phyloP scores from a whole-genome alignment of 2,113 vertebrate species.

The Syngnathus floridae region DNA sequence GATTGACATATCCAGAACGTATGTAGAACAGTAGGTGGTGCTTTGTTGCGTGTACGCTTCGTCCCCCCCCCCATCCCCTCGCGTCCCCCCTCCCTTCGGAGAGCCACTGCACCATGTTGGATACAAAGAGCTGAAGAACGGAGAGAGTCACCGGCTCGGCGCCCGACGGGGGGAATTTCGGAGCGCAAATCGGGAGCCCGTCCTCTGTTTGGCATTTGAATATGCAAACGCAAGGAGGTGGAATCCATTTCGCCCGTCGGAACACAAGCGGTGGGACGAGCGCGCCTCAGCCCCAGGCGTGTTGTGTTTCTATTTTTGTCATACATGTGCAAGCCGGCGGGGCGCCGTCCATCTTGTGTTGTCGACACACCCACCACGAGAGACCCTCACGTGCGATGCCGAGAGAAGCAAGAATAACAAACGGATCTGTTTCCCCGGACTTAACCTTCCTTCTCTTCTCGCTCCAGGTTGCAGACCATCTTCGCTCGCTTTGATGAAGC shows the following conservation, averaged over 20 bases:
- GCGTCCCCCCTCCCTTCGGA: constrained; percentile 23
- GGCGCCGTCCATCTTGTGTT: neutral
- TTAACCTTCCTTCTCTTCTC: constrained; percentile 21
- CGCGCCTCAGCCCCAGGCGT: neutral
- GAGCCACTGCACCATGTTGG: constrained; percentile 68
- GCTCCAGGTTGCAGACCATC: constrained; percentile 85
- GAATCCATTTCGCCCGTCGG: constrained; percentile 1
- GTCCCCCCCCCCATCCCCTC: constrained; percentile 19
- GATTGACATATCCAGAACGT: constrained; percentile 23
- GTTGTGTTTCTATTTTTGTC: constrained; percentile 4
- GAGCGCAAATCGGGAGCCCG: constrained; percentile 4
- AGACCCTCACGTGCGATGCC: neutral
- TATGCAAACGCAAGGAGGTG: constrained; percentile 39
- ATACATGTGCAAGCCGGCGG: neutral
- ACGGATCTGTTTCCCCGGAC: neutral
- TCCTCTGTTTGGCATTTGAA: constrained; percentile 18
- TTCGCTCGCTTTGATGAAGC: constrained; percentile 93
- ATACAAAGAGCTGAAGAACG: constrained; percentile 64
- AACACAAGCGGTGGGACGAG: neutral
- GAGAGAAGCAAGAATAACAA: neutral
- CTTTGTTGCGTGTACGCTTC: constrained; percentile 37
- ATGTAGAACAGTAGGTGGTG: constrained; percentile 52
- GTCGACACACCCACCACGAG: constrained; percentile 5
- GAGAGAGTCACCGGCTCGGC: constrained; percentile 56
- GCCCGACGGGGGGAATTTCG: constrained; percentile 29